phyloP scores from a whole-genome alignment of 53 echinoderm and acorn worm genomes.

The Crossaster papposus region DNA sequence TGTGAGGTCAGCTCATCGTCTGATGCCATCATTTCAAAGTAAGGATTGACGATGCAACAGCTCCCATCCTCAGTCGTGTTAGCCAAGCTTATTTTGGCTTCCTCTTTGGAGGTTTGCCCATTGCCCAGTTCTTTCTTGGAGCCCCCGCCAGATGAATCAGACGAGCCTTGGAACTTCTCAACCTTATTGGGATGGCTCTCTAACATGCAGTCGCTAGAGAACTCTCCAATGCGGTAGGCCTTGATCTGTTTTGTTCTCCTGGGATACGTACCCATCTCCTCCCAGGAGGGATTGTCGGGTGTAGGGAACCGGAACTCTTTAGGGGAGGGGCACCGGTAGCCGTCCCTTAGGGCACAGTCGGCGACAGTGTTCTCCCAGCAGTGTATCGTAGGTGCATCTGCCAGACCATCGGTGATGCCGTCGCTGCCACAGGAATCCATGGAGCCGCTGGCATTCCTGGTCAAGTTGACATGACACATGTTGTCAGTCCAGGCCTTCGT shows the following conservation, averaged over 20 bases:
- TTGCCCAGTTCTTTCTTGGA: slow-evolving; percentile 50
- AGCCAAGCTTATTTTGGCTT: slow-evolving; percentile 41
- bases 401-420: slow-evolving; percentile 28
- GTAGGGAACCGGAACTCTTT: slow-evolving; percentile 1
- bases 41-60: slow-evolving; percentile 56
- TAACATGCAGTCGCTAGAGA: slow-evolving; percentile 28
- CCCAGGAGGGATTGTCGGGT: slow-evolving; percentile 34
- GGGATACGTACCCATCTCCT: slow-evolving; percentile 45
- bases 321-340: slow-evolving; percentile 1
- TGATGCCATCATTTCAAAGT: slow-evolving; percentile 60
- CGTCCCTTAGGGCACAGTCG: background rate
- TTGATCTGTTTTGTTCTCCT: slow-evolving; percentile 38
- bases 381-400: background rate
- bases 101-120: slow-evolving; percentile 23
- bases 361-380: slow-evolving; percentile 53
- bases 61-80: slow-evolving; percentile 52
- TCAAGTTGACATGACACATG: background rate
- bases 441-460: slow-evolving; percentile 33
- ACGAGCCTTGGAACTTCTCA: background rate
- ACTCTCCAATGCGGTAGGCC: slow-evolving; percentile 12
- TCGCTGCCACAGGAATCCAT: slow-evolving; percentile 46
- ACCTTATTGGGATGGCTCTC: background rate
- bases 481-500: slow-evolving; percentile 29
- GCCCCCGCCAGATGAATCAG: slow-evolving; percentile 28
- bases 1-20: slow-evolving; percentile 21